phyloP scores from a whole-genome alignment of 92 coral and sea anemone species.

The Ricordea florida region DNA sequence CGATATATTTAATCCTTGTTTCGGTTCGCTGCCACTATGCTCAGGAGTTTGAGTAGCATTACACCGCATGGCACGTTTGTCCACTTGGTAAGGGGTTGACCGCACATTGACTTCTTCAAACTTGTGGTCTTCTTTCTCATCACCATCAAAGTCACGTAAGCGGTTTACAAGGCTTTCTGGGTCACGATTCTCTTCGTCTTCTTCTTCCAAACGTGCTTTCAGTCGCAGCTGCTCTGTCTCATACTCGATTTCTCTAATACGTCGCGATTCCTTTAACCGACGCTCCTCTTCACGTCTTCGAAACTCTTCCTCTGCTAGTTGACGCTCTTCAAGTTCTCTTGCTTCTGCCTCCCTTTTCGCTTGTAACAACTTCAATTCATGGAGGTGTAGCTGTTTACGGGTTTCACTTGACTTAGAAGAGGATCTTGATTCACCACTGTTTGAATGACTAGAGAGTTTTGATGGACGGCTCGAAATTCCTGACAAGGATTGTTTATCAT shows the following conservation, averaged over 20 bases:
- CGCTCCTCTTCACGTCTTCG: background rate
- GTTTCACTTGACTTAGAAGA: background rate
- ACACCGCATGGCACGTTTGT: too few species aligned
- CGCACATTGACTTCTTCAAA: too few species aligned
- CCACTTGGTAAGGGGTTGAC: too few species aligned
- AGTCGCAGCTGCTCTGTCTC: background rate
- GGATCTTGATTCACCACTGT: too few species aligned
- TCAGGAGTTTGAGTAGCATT: too few species aligned
- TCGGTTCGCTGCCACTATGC: too few species aligned
- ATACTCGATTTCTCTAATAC: background rate
- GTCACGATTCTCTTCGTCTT: too few species aligned
- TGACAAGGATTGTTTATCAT: background rate
- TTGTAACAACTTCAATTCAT: background rate
- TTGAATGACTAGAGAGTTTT: too few species aligned
- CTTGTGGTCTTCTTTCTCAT: background rate
- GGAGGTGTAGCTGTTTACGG: background rate
- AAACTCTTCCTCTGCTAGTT: background rate
- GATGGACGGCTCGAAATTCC: background rate
- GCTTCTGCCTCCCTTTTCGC: background rate
- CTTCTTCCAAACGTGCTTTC: background rate
- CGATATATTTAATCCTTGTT: too few species aligned
- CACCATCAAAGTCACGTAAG: background rate
- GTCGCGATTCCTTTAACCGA: background rate
- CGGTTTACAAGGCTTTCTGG: slow-evolving; percentile 7
- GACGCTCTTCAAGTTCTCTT: background rate